A percentile compares a stretch with the other conserved stretches of the same genome.
phyloP scores from a whole-genome alignment of 2,797 vertebrate genomes.

The Mormyrops boulengeri region DNA sequence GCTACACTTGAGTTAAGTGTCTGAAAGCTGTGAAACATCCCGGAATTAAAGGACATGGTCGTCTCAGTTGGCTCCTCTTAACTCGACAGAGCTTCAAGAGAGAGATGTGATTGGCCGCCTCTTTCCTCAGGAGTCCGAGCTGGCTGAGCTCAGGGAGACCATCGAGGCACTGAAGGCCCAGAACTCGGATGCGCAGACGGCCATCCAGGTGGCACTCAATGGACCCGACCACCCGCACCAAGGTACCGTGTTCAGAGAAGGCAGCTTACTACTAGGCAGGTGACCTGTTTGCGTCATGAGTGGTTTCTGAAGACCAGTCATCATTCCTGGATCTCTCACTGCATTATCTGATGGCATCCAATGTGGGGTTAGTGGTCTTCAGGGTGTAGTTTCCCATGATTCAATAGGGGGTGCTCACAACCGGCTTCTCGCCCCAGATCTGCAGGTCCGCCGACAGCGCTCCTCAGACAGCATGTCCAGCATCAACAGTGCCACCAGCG shows the following conservation, averaged over 20 bases:
- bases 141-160: slow-evolving; percentile 77
- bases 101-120: background rate
- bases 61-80: background rate
- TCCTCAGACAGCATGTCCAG: slow-evolving; percentile 80
- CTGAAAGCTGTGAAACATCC: background rate
- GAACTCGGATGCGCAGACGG: slow-evolving; percentile 73
- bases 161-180: slow-evolving; percentile 78
- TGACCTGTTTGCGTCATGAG: background rate
- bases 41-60: background rate
- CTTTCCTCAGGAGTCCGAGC: slow-evolving; percentile 66
- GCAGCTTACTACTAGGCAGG: background rate
- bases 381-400: background rate
- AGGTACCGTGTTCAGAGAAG: slow-evolving; percentile 51
- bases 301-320: background rate
- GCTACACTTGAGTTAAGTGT: background rate
- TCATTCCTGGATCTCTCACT: background rate
- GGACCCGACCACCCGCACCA: slow-evolving; percentile 70
- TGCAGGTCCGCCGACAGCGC: slow-evolving; percentile 71
- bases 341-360: background rate
- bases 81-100: slow-evolving; percentile 25
- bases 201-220: slow-evolving; percentile 76
- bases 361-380: background rate
- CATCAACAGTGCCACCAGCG: slow-evolving; percentile 70
- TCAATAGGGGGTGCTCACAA: background rate
- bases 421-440: slow-evolving; percentile 44